phyloP scores from a whole-genome alignment of 2,888 invertebrate genomes.

The Lamellibrachia satsuma region DNA sequence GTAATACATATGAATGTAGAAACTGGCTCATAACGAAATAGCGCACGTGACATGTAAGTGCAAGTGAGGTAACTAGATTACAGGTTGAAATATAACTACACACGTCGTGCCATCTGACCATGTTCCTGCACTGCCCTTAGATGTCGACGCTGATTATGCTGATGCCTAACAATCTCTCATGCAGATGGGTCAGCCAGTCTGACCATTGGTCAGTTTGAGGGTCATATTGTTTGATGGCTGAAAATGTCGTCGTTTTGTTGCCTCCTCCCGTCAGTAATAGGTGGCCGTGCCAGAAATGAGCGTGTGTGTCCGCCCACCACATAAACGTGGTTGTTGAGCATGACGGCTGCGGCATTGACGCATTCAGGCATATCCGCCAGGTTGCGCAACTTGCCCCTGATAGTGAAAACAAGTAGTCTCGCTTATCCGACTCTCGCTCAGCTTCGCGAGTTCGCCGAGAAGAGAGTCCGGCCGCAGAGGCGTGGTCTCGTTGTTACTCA shows the following conservation, averaged over 20 bases:
- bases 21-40: no score
- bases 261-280: conserved; percentile 35
- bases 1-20: no score
- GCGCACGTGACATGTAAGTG: no score
- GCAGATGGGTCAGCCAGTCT: conserved; percentile 31
- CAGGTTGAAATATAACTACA: no score
- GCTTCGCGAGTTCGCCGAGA: no score
- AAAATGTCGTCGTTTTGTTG: not conserved
- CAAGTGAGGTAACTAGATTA: no score
- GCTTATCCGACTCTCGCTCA: no score
- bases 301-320: conserved; percentile 34
- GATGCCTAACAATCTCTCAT: conserved; percentile 36
- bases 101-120: not conserved
- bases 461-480: no score
- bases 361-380: conserved; percentile 36
- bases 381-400: conserved; percentile 32
- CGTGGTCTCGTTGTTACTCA: no score
- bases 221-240: conserved; percentile 35
- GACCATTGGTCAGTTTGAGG: conserved; percentile 34
- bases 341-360: conserved; percentile 31
- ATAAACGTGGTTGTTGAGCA: conserved; percentile 36
- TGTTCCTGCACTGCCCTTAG: conserved; percentile 7
- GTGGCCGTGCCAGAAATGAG: conserved; percentile 32
- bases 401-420: conserved; percentile 25
- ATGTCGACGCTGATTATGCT: conserved; percentile 36